Base-by-base conservation (phyloP, 2,888 invertebrate genomes). In the Kuschelorhynchus macadamiae region DNA sequence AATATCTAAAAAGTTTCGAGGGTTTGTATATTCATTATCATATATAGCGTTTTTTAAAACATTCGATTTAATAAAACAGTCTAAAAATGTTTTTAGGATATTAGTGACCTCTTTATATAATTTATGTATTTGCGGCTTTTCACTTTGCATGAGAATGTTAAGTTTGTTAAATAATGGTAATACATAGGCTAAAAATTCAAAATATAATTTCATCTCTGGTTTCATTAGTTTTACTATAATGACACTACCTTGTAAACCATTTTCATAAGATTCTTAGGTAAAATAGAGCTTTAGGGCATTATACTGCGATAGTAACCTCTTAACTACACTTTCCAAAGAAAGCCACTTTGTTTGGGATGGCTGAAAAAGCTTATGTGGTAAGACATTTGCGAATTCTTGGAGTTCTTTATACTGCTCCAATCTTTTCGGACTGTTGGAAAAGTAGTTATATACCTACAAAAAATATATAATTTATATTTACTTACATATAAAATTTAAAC, bases 71-170 rank as follows among this genome's bases (percentile, higher is more conserved):
- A 67, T 63, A 47, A 32, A 71, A 55, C 55, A 67, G 5, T 57
- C 50, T 32, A 67, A 30, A 7, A 64, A 30, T 1, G 55, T 63
- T 64, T 67, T 67, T 9, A 64, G 30, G 5, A 41, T 46, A 11
- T 11, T 18, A 11, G 53, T 53, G 4, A 67, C 50, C 12, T 30
- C 21, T 17, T 16, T 42, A 42, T 71, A 67, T 21, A 67, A 16
- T 1, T 63, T 30, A 30, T 52, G 49, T 9, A 67, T 63, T 64
- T 67, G 56, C 0, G 63, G 59, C 46, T 33, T 61, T 59, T 71
- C 71, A 18, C 53, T 47, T 42, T 71, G 71, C 71, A 71, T 71
- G 41, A 52, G 14, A 4, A 7, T 63, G 46, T 71, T 71, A 41
- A 71, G 46, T 1, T 47, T 25, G 25, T 16, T 42, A 59, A 71